Base-by-base conservation (phyloP, 2,113 vertebrate genomes). In the Prionailurus viverrinus region DNA sequence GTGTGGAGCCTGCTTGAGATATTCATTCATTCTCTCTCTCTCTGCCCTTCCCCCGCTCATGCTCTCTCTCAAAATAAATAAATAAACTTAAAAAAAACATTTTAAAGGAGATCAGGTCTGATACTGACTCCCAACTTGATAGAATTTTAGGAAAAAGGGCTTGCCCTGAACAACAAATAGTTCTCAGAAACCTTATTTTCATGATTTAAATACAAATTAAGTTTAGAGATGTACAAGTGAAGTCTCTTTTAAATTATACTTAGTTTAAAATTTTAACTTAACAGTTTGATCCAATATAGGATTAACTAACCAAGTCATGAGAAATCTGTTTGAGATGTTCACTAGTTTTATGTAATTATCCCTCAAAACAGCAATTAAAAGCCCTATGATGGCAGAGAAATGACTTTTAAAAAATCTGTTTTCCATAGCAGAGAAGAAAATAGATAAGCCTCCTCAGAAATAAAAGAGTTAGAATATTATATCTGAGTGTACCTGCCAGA, bases 151-250 rank as follows among this genome's bases (percentile, higher is more conserved):
- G 53, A 39, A 73, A 68, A 19, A 3, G 27, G 31, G 7, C 27
- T 9, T 69, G 15, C 88, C 39, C 41, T 78, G 7, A 93, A 94
- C 19, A 89, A 91, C 2, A 45, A 82, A 69, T 4, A 1, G 15
- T 29, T 96, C 63, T 86, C 18, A 68, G 81, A 97, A 94, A 82
- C 48, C n/a, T 90, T 65, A 84, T 79, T 97, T 96, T 95, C 11
- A 92, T 55, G 27, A 81, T 36, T 76, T 80, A 92, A 65, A 66
- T 76, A 87, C 58, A 78, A 69, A 94, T 74, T 48, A 66, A 93
- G 89, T 93, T 89, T 53, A 83, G 73, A 95, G 51, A 69, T 19
- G 12, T 45, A 12, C 18, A 23, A 68, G n/a, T 15, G 36, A 74
- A 86, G 68, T 19, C 41, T 83, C 61, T 74, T 86, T 91, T 78